phyloP scores from a whole-genome alignment of 2,113 vertebrate species.

The Camelus bactrianus region DNA sequence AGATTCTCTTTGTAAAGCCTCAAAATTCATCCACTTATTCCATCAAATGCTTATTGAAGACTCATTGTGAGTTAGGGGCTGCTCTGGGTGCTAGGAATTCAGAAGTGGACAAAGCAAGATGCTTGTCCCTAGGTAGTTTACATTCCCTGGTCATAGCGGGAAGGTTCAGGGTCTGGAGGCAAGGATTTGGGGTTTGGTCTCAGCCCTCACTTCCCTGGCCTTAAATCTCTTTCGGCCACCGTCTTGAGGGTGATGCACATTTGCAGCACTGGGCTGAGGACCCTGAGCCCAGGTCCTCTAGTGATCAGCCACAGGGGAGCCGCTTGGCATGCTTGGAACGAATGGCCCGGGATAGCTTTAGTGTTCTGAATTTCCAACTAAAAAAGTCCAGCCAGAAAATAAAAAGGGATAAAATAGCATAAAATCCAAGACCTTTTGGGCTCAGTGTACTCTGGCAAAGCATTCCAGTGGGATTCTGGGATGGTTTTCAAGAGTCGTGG shows the following conservation, averaged over 20 bases:
- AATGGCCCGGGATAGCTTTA: conserved; percentile 12
- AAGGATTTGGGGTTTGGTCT: neutral
- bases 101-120: neutral
- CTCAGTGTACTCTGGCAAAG: conserved; percentile 69
- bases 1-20: neutral
- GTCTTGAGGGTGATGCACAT: neutral
- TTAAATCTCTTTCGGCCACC: neutral
- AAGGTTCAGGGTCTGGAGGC: neutral
- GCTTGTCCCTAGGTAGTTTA: neutral
- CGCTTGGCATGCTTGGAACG: neutral
- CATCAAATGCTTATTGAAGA: neutral
- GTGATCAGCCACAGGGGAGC: neutral
- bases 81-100: neutral
- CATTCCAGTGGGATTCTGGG: conserved; percentile 78
- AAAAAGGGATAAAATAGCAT: conserved; percentile 74
- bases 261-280: neutral
- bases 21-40: neutral
- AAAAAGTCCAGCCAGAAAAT: conserved; percentile 60
- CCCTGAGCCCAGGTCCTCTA: neutral
- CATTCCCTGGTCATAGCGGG: neutral
- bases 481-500: conserved; percentile 72
- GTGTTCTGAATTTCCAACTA: conserved; percentile 62
- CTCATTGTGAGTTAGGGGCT: neutral
- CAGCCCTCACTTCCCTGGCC: neutral
- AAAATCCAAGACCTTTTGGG: conserved; percentile 70